Evolutionary conservation across 2,888 invertebrate species (phyloP), one percentile per base, ranked within the genome.

Genomic region (Koerneria pararmatus): DNA sequence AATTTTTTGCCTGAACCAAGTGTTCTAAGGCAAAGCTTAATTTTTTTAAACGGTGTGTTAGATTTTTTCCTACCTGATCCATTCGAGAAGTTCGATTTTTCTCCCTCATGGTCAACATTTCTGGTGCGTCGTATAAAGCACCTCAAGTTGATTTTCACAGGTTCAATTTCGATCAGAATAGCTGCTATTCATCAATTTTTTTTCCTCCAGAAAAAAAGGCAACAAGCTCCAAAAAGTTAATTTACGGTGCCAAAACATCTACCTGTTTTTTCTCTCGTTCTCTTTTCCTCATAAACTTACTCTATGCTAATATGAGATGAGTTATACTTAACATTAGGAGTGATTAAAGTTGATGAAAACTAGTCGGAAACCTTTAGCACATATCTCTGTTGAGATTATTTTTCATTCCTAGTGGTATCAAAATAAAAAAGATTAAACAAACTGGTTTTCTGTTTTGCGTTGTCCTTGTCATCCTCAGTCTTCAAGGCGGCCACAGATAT

Each of bases 21-120:
- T n/a, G n/a, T n/a, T n/a, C n/a, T n/a, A n/a, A n/a, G n/a, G n/a
- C n/a, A n/a, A n/a, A n/a, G n/a, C n/a, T n/a, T n/a, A n/a, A n/a
- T n/a, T n/a, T n/a, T n/a, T n/a, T n/a, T n/a, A n/a, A n/a, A n/a
- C n/a, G n/a, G n/a, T n/a, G n/a, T n/a, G n/a, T n/a, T n/a, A n/a
- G 79, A 61, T 78, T 78, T 37, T 77, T 68, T 79, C 80, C 79
- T 11, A 66, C 53, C 54, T 80, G 80, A 57, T 80, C 80, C 31
- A 72, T 67, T 60, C 77, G 73, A 29, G 80, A 66, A 0, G 66
- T 37, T 27, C 76, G 65, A 58, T 80, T 80, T 19, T 62, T 41
- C 64, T 80, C 80, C 19, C 73, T 64, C 66, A 78, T 80, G 64
- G 75, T 77, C 35, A 80, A 69, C 67, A 77, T 67, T 59, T 79